These are phyloP conservation scores for Choloepus didactylus DNA, from an alignment of 2,797 vertebrate genomes.

Conservation along the genomic window DNA sequence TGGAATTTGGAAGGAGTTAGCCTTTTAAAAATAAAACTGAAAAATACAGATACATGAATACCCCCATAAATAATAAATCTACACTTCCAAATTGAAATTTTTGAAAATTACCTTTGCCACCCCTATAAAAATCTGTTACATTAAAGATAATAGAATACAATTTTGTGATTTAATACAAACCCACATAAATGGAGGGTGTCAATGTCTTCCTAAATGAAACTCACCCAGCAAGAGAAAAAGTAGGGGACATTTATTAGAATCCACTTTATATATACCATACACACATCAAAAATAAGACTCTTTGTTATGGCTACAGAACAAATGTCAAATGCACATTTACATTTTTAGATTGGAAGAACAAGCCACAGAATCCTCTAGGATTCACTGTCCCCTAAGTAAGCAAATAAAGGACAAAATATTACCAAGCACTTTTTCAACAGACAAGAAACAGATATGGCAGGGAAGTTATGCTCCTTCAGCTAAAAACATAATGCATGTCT, in stretches of 20 bases:
- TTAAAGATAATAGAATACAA: conserved; percentile 1
- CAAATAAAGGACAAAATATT: conserved; percentile 53
- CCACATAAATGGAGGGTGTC: neutral
- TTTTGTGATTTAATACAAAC: conserved; percentile 41
- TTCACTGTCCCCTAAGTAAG: neutral
- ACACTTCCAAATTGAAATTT: neutral
- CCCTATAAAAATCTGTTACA: neutral
- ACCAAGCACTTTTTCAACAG: conserved; percentile 43
- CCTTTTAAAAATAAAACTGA: conserved; percentile 24
- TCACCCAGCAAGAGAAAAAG: conserved; percentile 18
- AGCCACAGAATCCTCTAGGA: neutral
- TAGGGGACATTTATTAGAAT: neutral
- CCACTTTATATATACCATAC: neutral
- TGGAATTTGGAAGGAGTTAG: neutral
- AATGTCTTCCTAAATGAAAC: neutral
- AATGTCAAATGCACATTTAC: neutral
- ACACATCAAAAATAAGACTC: neutral
- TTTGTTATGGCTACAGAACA: neutral
- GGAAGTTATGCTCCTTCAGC: conserved; percentile 21
- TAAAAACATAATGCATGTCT: conserved; percentile 37
- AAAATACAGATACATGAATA: conserved; percentile 6
- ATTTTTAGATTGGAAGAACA: conserved; percentile 14
- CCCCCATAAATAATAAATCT: neutral
- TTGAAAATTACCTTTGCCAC: neutral
- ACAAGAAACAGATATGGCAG: neutral